Evolutionary conservation across 2,113 vertebrate genomes (phyloP), one percentile per base, ranked within the genome.

Genomic region (Cygnus buccinator): DNA sequence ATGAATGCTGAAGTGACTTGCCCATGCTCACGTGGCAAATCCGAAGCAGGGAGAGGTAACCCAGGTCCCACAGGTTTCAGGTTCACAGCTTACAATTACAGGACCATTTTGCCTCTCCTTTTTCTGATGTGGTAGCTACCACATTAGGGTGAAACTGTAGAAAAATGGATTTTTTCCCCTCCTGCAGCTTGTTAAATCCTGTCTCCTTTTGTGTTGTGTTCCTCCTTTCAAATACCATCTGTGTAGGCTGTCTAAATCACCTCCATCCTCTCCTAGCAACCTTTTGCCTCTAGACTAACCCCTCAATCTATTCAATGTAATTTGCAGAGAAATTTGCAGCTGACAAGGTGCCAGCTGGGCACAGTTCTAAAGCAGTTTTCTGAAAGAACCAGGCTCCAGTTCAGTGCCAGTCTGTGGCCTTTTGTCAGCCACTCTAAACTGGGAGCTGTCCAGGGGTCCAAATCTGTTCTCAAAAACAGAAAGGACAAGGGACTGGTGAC

Each of bases 181-280:
- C 66, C 57, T 76, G 54, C 10, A 61, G 59, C 72, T 90, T 81
- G 57, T 84, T 78, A 78, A 94, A 89, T 1, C 11, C 54, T 41
- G 87, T 73, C 26, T 72, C 61, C 70, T 88, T 89, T 72, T 81
- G 74, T 75, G 23, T 44, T 92, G 54, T 84, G 9, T 59, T 92
- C 35, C 61, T 92, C 63, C 83, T 87, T 89, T 90, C 65, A 92
- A 68, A 67, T 25, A 22, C 33, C 55, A 81, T 67, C 90, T 93
- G 61, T 48, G 65, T 9, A 89, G 35, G 79, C 57, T 78, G 68
- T 18, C 72, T 80, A 87, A 94, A 93, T 85, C 88, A 89, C 79
- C 83, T 92, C 48, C 76, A 84, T n/a, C 61, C 85, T 94, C 86
- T 86, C 95, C 90, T 90, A 96, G 90, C 83, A 95, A 96, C 90